Conservation (phyloP, 1,140 invertebrate species). For the Pachyrhynchus sulphureomaculatus region DNA sequence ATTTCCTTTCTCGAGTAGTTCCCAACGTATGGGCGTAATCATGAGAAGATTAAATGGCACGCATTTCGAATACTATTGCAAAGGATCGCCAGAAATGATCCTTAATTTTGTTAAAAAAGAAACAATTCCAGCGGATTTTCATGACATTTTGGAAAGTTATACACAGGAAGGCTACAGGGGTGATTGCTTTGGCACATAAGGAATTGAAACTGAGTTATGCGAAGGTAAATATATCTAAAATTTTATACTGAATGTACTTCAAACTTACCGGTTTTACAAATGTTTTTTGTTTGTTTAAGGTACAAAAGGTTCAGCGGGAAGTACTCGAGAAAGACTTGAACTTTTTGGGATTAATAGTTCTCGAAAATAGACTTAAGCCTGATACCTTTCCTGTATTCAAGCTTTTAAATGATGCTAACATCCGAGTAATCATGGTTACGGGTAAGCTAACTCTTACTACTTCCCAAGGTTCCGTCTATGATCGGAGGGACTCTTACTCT, state of each 20-base stretch:
- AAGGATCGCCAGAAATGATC: slow-evolving; percentile 95
- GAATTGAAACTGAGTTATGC: slow-evolving; percentile 63
- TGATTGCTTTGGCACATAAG: slow-evolving; percentile 79
- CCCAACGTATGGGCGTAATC: slow-evolving; percentile 92
- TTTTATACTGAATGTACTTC: neutral
- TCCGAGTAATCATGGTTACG: slow-evolving; percentile 95
- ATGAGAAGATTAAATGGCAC: slow-evolving; percentile 67
- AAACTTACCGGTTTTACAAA: too few species aligned
- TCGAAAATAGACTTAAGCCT: slow-evolving; percentile 90
- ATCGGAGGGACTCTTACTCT: too few species aligned
- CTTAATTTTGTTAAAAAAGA: slow-evolving; percentile 55
- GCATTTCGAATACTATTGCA: slow-evolving; percentile 80
- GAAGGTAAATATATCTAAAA: slow-evolving; percentile 50
- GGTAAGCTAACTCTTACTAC: slow-evolving; percentile 58
- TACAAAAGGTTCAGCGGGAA: slow-evolving; percentile 74
- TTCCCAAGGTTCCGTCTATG: neutral
- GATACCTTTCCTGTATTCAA: slow-evolving; percentile 81
- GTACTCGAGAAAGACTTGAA: slow-evolving; percentile 79
- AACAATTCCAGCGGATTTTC: slow-evolving; percentile 70
- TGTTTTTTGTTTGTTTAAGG: slow-evolving; percentile 19
- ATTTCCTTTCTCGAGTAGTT: slow-evolving; percentile 88
- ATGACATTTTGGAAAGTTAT: slow-evolving; percentile 71
- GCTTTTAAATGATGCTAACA: slow-evolving; percentile 78
- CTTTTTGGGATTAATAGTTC: slow-evolving; percentile 86
- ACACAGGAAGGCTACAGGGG: slow-evolving; percentile 86